Base-by-base conservation (phyloP, 2,888 invertebrate genomes). In the Tolmerus cingulatus region DNA sequence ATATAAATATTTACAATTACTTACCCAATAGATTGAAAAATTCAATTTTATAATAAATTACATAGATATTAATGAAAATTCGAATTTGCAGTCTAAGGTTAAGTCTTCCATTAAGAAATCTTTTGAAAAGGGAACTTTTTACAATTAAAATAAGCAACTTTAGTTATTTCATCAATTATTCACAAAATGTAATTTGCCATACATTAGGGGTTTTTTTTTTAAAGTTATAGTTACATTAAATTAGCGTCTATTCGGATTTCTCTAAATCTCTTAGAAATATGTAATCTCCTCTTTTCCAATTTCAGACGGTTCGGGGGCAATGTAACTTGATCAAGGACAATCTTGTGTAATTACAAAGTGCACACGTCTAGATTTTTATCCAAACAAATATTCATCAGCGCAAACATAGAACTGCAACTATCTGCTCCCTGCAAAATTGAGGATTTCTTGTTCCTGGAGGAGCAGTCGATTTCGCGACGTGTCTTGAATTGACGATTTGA, bases 401-500 rank as follows among this genome's bases (percentile, higher is more conserved):
- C 19, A n/a, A n/a, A 19, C 66, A 66, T 27, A n/a, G 27, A 19
- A 40, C 23, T 66, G 27, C 66, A 66, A 23, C 66, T 66, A 16
- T n/a, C 5, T 27, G 0, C 55, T 23, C 2, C 12, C 8, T 8
- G 66, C 12, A 66, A 66, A 14, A 66, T 66, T 66, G 19, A 9
- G 66, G 27, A 19, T 79, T 51, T 51, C 27, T 51, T 79, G 23
- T 19, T 51, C 51, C n/a, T 12, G 27, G 27, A 30, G 66, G 27
- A 84, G 40, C 66, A 43, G 86, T 87, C 86, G 77, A 86, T 66
- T 86, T 77, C 74, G 27, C 30, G 81, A 87, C 86, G 88, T 88
- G 86, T 87, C 55, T 87, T 55, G 88, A 87, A 87, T 88, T 86
- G 87, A 88, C 19, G 87, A 88, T 88, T 43, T 88, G 88, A 87